Evolutionary conservation across 2,797 vertebrate species (phyloP).

Genomic region (Eulemur mongoz): DNA sequence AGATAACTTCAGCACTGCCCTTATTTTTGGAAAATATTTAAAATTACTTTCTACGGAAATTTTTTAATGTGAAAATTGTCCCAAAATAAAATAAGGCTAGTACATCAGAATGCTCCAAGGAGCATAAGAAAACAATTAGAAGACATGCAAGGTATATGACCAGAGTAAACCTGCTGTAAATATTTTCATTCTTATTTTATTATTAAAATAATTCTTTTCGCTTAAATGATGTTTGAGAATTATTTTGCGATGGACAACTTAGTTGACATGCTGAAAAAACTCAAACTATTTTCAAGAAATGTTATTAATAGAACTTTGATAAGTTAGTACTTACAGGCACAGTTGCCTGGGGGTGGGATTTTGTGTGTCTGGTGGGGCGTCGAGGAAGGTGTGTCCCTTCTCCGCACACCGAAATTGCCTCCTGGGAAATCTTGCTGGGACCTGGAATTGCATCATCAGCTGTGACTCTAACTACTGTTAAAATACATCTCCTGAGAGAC

Average conservation of each 20-base stretch:
- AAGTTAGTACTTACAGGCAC: neutral
- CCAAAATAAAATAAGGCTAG: neutral
- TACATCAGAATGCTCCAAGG: neutral
- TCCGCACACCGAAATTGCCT: neutral
- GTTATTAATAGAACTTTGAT: neutral
- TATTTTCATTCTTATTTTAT: neutral
- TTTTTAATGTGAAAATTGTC: neutral
- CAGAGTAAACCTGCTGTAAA: neutral
- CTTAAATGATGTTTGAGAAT: neutral
- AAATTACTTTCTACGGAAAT: neutral
- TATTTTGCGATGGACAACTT: neutral
- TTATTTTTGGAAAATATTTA: neutral
- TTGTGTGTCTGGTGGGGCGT: too few species aligned
- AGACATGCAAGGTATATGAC: neutral
- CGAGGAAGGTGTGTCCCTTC: neutral
- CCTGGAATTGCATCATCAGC: neutral
- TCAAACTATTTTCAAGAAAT: neutral
- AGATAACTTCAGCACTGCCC: neutral
- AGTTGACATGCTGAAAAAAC: neutral
- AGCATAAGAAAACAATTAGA: neutral
- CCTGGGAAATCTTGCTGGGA: neutral
- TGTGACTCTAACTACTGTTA: neutral
- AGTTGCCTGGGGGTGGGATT: neutral
- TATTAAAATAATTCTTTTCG: neutral
- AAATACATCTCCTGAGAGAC: neutral